Evolutionary conservation across 1,140 invertebrate species (phyloP), one percentile per base, ranked within the genome.

Genomic region (Cyclargus thomasi): DNA sequence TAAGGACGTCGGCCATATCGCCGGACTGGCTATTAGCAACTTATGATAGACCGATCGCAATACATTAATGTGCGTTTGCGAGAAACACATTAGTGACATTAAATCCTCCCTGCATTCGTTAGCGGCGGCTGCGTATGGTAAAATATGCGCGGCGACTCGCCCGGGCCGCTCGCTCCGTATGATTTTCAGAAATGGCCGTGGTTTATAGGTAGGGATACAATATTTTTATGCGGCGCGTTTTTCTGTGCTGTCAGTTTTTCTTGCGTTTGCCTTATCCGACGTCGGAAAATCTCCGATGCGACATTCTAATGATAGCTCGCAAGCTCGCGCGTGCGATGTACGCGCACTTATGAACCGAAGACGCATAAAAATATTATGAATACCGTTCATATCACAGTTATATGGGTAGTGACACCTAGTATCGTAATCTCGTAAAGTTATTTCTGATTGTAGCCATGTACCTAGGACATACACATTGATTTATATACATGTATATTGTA

Each of bases 161-260:
- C 84, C 76, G 78, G 76, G 82, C 82, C 78, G 77, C 77, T 72
- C 83, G 81, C 85, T 80, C 88, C 86, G 88, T 88, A 86, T 90
- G 88, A 88, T 90, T 90, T 88, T 90, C 88, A 90, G 88, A 90
- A 88, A 86, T 85, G 86, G 85, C 78, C 71, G 76, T 74, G 72
- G 80, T 81, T 78, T 84, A 87, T 88, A 85, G 69, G 81, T 79
- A 79, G 75, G 85, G 87, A 88, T 88, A 86, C 86, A 90, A 90
- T 90, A 88, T 90, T 90, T 90, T 90, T 90, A 90, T 90, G 83
- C 86, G 67, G 70, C 76, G 35, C 74, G 83, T 88, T 90, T 90
- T 88, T 86, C 82, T 78, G 79, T 74, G 71, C 76, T 62, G 53
- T 77, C 53, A 70, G 86, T 88, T 88, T 90, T 90, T 88, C 82